phyloP scores from a whole-genome alignment of 2,797 vertebrate genomes.

The Hippocampus kuda region DNA sequence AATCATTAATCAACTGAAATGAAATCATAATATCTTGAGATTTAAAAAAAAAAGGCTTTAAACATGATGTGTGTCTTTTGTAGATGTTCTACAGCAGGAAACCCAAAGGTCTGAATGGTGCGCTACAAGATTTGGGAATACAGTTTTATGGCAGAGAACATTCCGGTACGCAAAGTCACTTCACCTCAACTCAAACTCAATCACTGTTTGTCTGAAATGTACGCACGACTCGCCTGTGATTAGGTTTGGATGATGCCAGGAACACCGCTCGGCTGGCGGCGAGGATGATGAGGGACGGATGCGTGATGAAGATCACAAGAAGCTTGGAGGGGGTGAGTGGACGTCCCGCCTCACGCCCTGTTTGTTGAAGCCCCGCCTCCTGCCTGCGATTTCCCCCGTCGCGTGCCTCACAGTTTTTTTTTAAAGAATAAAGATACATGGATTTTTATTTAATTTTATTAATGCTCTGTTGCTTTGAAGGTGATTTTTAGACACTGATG shows the following conservation, averaged over 20 bases:
- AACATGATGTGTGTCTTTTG: slow-evolving; percentile 3
- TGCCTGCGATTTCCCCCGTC: not conserved
- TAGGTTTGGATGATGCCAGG: slow-evolving; percentile 85
- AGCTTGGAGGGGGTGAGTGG: slow-evolving; percentile 80
- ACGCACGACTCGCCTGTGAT: not conserved
- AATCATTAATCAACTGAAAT: not conserved
- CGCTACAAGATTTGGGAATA: slow-evolving; percentile 86
- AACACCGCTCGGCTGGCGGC: slow-evolving; percentile 85
- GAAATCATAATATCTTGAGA: not conserved
- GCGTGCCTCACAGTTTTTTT: not conserved
- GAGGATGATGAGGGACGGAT: slow-evolving; percentile 84
- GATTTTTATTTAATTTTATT: not conserved
- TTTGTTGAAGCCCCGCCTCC: slow-evolving; percentile 11
- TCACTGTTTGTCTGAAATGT: no score
- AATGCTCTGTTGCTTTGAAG: not conserved
- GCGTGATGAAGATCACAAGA: slow-evolving; percentile 80
- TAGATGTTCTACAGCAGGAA: slow-evolving; percentile 86
- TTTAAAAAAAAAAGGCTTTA: not conserved
- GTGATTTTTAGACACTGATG: not conserved
- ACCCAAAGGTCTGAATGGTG: slow-evolving; percentile 86
- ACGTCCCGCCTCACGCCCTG: slow-evolving; percentile 21
- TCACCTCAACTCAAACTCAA: not conserved
- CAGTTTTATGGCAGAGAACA: slow-evolving; percentile 87
- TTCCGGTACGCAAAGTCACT: slow-evolving; percentile 66
- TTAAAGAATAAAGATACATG: not conserved